These are phyloP conservation scores for Medauroidea extradentata DNA, from an alignment of 1,140 invertebrate genomes.

Conservation along the genomic window DNA sequence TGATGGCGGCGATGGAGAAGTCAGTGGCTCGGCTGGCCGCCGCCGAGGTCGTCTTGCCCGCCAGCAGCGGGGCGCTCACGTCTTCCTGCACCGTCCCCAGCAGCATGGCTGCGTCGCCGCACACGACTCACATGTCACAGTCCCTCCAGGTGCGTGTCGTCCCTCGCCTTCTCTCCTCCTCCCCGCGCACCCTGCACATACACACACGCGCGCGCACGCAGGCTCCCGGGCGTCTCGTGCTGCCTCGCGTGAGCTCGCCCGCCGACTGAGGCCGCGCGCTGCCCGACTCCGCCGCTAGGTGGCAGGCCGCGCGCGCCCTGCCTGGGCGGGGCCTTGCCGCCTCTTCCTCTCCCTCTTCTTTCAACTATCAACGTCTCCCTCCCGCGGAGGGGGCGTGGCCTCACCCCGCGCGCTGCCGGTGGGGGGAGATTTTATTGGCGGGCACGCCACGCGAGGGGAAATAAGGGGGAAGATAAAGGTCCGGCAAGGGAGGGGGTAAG, in stretches of 20 bases:
- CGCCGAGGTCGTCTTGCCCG: background rate
- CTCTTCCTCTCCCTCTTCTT: too few species aligned
- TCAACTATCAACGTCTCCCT: too few species aligned
- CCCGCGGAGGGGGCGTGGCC: background rate
- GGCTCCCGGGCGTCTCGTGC: too few species aligned
- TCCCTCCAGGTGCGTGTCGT: background rate
- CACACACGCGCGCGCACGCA: too few species aligned
- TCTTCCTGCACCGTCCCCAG: constrained; percentile 33
- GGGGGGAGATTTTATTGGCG: background rate
- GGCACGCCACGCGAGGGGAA: background rate
- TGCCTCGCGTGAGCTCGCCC: background rate
- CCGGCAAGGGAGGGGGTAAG: too few species aligned
- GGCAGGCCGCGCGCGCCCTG: constrained; percentile 4
- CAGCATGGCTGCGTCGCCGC: constrained; percentile 22
- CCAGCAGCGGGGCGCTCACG: constrained; percentile 21
- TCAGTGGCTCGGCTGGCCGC: constrained; percentile 45
- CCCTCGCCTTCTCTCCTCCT: background rate
- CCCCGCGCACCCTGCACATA: too few species aligned
- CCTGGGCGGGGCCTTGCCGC: background rate
- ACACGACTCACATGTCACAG: background rate
- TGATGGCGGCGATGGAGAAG: constrained; percentile 61
- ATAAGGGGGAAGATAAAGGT: background rate
- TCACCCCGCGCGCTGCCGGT: background rate
- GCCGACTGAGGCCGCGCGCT: constrained; percentile 5
- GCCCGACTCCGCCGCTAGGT: constrained; percentile 8